phyloP scores from a whole-genome alignment of 2,888 invertebrate species.

The Apodemia duryi region DNA sequence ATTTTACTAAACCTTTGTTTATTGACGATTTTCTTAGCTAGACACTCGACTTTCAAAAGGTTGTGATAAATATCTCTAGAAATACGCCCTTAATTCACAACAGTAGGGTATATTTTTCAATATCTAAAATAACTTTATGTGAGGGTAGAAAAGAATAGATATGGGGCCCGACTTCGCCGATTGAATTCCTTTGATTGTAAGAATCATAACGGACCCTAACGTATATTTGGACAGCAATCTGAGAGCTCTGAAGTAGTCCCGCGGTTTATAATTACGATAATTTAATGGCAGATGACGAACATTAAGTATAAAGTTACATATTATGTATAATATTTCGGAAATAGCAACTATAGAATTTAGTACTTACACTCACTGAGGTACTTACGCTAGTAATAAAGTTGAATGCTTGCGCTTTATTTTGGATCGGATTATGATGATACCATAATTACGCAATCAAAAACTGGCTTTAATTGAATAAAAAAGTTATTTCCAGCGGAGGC shows the following conservation, averaged over 20 bases:
- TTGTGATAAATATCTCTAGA: constrained; percentile 15
- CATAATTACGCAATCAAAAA: too few species aligned
- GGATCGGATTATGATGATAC: background rate
- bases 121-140: constrained; percentile 34
- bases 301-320: constrained; percentile 23
- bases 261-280: constrained; percentile 76
- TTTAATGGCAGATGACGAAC: constrained; percentile 64
- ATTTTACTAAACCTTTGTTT: constrained; percentile 74
- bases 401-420: background rate
- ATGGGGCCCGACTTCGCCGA: constrained; percentile 66
- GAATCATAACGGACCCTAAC: constrained; percentile 74
- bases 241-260: constrained; percentile 73
- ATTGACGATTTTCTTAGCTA: constrained; percentile 69
- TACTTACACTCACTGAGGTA: background rate
- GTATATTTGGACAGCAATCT: constrained; percentile 77
- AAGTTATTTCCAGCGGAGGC: too few species aligned
- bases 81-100: constrained; percentile 31
- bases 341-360: background rate
- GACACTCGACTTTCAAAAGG: constrained; percentile 60
- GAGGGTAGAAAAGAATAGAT: constrained; percentile 73
- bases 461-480: too few species aligned
- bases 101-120: constrained; percentile 34
- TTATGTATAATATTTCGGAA: background rate
- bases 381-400: too few species aligned
- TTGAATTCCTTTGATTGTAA: constrained; percentile 69